phyloP scores from a whole-genome alignment of 2,113 vertebrate species.

The Ctenodactylus gundi region DNA sequence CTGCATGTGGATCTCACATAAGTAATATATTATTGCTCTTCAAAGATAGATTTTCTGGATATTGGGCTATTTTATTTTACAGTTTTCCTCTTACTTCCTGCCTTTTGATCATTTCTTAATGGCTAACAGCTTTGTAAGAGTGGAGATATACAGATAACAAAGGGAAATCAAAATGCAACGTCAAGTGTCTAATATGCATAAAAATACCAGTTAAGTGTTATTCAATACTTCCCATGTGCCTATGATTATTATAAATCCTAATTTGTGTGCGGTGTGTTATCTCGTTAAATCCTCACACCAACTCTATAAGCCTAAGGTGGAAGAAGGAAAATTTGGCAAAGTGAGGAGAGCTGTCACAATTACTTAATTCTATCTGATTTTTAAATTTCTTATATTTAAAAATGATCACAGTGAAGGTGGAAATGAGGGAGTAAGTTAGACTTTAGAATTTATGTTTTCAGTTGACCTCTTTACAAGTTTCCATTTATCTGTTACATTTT shows the following conservation, averaged over 20 bases:
- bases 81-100: conserved; percentile 50
- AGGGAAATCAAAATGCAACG: conserved; percentile 9
- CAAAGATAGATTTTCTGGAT: conserved; percentile 45
- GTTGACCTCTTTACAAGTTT: not conserved
- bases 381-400: conserved; percentile 9
- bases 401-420: not conserved
- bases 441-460: not conserved
- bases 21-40: conserved; percentile 41
- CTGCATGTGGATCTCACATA: conserved; percentile 1
- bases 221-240: not conserved
- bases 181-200: not conserved
- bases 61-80: conserved; percentile 32
- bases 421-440: not conserved
- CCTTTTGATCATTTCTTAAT: conserved; percentile 55
- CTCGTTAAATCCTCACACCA: not conserved
- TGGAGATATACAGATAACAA: not conserved
- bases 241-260: not conserved
- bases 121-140: conserved; percentile 34
- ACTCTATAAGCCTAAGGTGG: not conserved
- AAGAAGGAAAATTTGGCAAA: conserved; percentile 6
- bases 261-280: not conserved
- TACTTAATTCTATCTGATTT: not conserved
- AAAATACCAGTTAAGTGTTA: not conserved
- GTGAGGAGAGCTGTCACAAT: not conserved
- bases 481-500: not conserved